Base-by-base conservation (phyloP, 2,113 vertebrate species). In the Glareola pratincola region DNA sequence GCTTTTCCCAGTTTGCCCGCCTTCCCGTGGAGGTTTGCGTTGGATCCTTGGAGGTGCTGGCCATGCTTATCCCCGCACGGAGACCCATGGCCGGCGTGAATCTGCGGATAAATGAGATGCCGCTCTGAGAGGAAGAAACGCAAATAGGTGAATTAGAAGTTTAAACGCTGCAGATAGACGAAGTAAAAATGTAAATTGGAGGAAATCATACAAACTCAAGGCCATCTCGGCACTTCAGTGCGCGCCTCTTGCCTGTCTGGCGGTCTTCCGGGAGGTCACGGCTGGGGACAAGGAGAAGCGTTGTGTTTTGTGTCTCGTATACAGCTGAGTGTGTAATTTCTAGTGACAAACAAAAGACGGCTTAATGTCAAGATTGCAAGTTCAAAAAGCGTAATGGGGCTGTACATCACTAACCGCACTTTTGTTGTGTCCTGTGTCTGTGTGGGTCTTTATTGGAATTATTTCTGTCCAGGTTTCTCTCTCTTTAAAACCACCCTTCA, bases 1-100 rank as follows among this genome's bases (percentile, higher is more conserved):
- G n/a, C 29, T 87, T 39, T 51, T 48, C 32, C 56, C 47, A 13
- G 10, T 62, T 53, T 34, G 7, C 9, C 39, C 9, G 0, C 29
- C 39, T 69, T 63, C 32, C 6, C 0, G 4, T 18, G 16, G 57
- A 37, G 4, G 16, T 24, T 12, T 5, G 5, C 0, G 3, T 62
- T 29, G 47, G 39, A 13, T 34, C 26, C 6, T 1, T 45, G 54
- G 30, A 32, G 75, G 34, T 74, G 45, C 24, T 54, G 53, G 21
- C 60, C 36, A 4, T 45, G 8, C 16, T 51, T 29, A 8, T 15
- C 60, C 67, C 37, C 59, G 10, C 32, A 12, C 23, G 0, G 8
- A 53, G 59, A 51, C 19, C 37, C 39, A 2, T 8, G 66, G 27
- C 37, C 26, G 43, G 43, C 34, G 5, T 3, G 51, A 57, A 20